Conservation (phyloP, 2,113 vertebrate species). For the Myrmecobius fasciatus region DNA sequence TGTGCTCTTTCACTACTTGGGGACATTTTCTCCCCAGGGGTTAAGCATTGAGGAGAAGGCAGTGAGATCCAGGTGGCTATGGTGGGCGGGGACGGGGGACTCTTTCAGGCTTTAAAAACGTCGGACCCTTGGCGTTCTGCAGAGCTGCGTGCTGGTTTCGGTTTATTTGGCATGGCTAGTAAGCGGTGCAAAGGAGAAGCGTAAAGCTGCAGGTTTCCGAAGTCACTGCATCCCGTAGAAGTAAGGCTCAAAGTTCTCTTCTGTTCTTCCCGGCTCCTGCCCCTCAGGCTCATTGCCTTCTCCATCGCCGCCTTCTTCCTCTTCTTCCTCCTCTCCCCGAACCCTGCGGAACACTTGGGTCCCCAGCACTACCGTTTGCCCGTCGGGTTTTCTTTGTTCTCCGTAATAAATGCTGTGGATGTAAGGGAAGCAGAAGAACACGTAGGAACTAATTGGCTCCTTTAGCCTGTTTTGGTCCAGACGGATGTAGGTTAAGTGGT, state of each 20-base stretch:
- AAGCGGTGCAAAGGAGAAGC: slow-evolving; percentile 26
- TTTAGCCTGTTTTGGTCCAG: slow-evolving; percentile 88
- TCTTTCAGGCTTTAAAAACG: neutral
- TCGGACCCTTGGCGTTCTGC: neutral
- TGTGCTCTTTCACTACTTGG: neutral
- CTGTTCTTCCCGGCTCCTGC: slow-evolving; percentile 74
- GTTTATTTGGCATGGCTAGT: neutral
- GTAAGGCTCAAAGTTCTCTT: slow-evolving; percentile 78
- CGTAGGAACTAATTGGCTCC: slow-evolving; percentile 81
- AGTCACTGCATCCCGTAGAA: slow-evolving; percentile 73
- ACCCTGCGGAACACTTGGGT: slow-evolving; percentile 80
- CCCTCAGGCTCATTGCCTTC: slow-evolving; percentile 53
- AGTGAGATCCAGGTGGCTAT: neutral
- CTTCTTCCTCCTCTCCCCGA: slow-evolving; percentile 77
- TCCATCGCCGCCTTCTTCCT: slow-evolving; percentile 72
- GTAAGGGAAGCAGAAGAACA: slow-evolving; percentile 87
- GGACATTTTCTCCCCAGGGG: neutral
- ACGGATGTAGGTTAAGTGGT: slow-evolving; percentile 88
- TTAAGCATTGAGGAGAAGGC: neutral
- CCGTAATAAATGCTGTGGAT: slow-evolving; percentile 88
- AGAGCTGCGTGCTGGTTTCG: neutral
- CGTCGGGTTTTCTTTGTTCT: slow-evolving; percentile 82
- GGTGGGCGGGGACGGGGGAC: neutral
- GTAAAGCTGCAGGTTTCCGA: slow-evolving; percentile 43
- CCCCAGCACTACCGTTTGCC: slow-evolving; percentile 76